Conservation (phyloP, 2,797 vertebrate species). For the Syngnathus rostellatus region DNA sequence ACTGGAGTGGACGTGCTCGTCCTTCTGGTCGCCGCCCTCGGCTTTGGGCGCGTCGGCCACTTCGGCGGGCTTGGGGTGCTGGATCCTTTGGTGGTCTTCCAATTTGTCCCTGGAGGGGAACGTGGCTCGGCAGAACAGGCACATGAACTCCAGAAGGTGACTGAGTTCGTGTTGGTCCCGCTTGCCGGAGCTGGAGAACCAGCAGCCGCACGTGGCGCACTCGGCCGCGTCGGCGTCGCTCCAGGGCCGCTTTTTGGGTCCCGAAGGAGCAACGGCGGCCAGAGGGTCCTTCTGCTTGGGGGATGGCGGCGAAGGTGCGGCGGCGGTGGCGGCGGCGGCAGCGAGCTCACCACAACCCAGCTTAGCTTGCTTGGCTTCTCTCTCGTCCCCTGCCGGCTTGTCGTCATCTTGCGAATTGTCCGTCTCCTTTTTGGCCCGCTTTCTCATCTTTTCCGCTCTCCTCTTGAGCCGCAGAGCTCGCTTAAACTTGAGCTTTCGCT, state of each 20-base stretch:
- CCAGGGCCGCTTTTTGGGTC: slow-evolving; percentile 66
- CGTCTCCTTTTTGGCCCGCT: slow-evolving; percentile 51
- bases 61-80: slow-evolving; percentile 66
- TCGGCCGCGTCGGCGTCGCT: slow-evolving; percentile 69
- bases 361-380: slow-evolving; percentile 44
- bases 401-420: slow-evolving; percentile 54
- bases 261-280: slow-evolving; percentile 48
- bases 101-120: slow-evolving; percentile 71
- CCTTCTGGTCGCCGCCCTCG: slow-evolving; percentile 53
- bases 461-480: slow-evolving; percentile 71
- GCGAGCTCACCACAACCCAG: slow-evolving; percentile 41
- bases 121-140: slow-evolving; percentile 67
- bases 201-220: slow-evolving; percentile 78
- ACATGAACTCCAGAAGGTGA: slow-evolving; percentile 75
- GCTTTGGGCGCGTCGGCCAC: slow-evolving; percentile 41
- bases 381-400: slow-evolving; percentile 29
- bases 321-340: slow-evolving; percentile 46
- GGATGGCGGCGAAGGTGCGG: slow-evolving; percentile 43
- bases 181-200: slow-evolving; percentile 77
- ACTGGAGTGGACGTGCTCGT: slow-evolving; percentile 34
- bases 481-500: slow-evolving; percentile 73
- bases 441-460: slow-evolving; percentile 66
- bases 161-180: slow-evolving; percentile 81
- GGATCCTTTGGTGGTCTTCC: slow-evolving; percentile 73
- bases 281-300: slow-evolving; percentile 47